phyloP scores from a whole-genome alignment of 2,888 invertebrate genomes.

The Lasioglossum lativentre region DNA sequence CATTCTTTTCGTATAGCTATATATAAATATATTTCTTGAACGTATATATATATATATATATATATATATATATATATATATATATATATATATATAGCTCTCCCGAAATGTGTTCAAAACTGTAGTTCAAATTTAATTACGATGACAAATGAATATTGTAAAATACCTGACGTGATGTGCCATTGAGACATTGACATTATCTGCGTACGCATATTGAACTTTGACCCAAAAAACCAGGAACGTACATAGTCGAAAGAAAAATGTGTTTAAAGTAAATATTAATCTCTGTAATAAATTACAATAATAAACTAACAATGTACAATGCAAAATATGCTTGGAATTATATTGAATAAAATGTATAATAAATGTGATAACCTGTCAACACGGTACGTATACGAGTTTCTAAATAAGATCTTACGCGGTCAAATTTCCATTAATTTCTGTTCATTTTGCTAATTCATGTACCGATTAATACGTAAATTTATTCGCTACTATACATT shows the following conservation, averaged over 20 bases:
- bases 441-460: neutral
- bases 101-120: neutral
- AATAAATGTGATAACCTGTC: neutral
- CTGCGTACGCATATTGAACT: conserved; percentile 11
- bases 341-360: neutral
- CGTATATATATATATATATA: too few relatives aligned
- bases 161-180: neutral
- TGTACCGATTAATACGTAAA: neutral
- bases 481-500: neutral
- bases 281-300: neutral
- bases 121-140: neutral
- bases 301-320: neutral
- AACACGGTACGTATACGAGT: too few relatives aligned
- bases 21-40: neutral
- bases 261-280: neutral
- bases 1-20: neutral
- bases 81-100: neutral
- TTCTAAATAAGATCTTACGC: neutral
- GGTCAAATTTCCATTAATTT: neutral
- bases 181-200: neutral
- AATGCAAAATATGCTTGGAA: neutral
- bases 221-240: conserved; percentile 37
- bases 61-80: too few relatives aligned
- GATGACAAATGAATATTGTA: neutral
- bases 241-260: conserved; percentile 19